Evolutionary conservation across 2,797 vertebrate species (phyloP), one percentile per base, ranked within the genome.

Genomic region (Diglossa cyanea): DNA sequence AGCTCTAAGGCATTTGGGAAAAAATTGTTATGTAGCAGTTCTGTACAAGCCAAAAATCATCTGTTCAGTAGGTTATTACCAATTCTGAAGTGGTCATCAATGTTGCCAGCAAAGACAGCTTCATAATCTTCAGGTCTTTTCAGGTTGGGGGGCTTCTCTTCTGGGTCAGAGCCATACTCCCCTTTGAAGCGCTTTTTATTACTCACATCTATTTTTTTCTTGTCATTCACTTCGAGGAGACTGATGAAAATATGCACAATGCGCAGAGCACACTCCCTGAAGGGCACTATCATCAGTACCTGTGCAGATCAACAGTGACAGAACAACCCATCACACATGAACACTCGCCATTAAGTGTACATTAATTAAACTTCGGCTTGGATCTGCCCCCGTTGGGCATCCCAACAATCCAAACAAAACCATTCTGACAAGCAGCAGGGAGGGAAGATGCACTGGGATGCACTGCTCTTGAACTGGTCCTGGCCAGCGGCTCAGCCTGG

Each of bases 51-150:
- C 39, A 65, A 87, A 86, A 77, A 37, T 47, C 6, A 60, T 19
- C 25, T 16, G 30, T 39, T 81, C 24, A 57, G 28, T 8, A 70
- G 70, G 39, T 66, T 28, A 28, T 90, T 97, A 99, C 99, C 99
- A 45, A 99, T 99, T 95, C 98, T 98, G 97, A 99, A 99, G 97
- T 99, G 99, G 96, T 99, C 99, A 23, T 99, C 99, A 13, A 99
- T 98, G 79, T 99, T 99, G 88, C 99, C 99, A 11, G 98, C 98
- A 97, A 99, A 99, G 54, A 99, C 70, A 0, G 99, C 98, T 65
- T 98, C 98, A 61, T 99, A 99, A 96, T 99, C 99, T 13, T 99
- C 99, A 7, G 99, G 99, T 91, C 99, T 98, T 93, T 97, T 98
- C 93, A 98, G 97, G 92, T 98, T 99, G 57, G 98, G 93, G 0